Base-by-base conservation (phyloP, 2,888 invertebrate genomes). In the Merodon equestris region DNA sequence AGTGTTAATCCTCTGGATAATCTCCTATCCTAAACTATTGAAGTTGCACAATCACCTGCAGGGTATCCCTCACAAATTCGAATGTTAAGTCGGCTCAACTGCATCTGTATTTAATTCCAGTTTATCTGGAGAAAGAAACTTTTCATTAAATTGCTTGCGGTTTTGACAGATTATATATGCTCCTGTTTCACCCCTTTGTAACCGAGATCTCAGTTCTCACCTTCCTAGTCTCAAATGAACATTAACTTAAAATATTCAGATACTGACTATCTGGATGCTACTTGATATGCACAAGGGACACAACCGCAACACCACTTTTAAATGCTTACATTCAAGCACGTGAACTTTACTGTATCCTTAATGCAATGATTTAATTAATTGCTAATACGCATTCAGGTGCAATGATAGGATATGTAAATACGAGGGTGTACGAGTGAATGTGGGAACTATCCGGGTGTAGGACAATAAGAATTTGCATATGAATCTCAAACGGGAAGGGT, bases 351-450 rank as follows among this genome's bases (percentile, higher is more conserved):
- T 51, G 45, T 63, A 40, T 61, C 38, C 38, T 56, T 61, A 53
- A 63, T 75, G 74, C 27, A 70, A 48, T 19, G 54, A 64, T 66
- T 60, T 64, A 64, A 76, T 71, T 76, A 76, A 71, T 76, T 76
- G 53, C 64, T 60, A 50, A 71, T 64, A 71, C 58, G 19, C 53
- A 58, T 58, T 64, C 27, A 27, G 2, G 27, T 27, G 27, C 27
- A 27, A 27, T 27, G 27, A 7, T 7, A 27, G 34, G 50, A 50
- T 19, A 64, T 64, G 51, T 57, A 27, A 27, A 42, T 40, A 15
- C 9, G 14, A 14, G n/a, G 2, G 12, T 13, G 40, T 9, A 27
- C 9, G 14, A 14, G n/a, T 1, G 12, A 10, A 34, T 9, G 19
- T 27, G 9, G 27, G 45, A 15, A 40, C 34, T 27, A 14, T 1